Conservation (phyloP, 2,113 vertebrate genomes). For the Proteles cristata region DNA sequence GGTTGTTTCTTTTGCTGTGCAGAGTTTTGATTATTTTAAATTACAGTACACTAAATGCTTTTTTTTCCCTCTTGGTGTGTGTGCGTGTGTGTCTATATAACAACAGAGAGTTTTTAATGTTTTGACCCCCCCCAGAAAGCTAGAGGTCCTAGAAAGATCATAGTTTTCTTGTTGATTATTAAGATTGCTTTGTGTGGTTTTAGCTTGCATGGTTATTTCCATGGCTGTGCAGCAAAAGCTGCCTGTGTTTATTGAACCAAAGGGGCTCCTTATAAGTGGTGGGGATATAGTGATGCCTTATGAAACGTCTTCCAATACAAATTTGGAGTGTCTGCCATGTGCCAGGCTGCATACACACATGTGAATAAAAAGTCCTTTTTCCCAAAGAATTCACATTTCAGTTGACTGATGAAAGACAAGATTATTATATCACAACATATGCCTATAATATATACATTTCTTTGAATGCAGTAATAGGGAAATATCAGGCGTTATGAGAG, state of each 20-base stretch:
- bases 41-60: background rate
- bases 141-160: background rate
- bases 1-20: too few relatives aligned
- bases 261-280: background rate
- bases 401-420: background rate
- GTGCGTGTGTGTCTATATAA: background rate
- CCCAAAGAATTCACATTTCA: conserved; percentile 20
- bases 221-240: background rate
- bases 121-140: background rate
- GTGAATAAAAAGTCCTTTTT: conserved; percentile 13
- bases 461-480: background rate
- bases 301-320: background rate
- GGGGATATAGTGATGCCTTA: background rate
- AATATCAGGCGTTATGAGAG: background rate
- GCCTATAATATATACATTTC: background rate
- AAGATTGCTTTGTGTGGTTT: background rate
- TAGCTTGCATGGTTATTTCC: background rate
- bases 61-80: background rate
- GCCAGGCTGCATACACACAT: background rate
- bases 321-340: background rate
- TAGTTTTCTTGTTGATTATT: background rate
- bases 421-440: background rate
- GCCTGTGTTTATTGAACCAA: background rate
- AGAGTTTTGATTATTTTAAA: background rate
- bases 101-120: background rate